Conservation (phyloP, 2,113 vertebrate species). For the Charina bottae region DNA sequence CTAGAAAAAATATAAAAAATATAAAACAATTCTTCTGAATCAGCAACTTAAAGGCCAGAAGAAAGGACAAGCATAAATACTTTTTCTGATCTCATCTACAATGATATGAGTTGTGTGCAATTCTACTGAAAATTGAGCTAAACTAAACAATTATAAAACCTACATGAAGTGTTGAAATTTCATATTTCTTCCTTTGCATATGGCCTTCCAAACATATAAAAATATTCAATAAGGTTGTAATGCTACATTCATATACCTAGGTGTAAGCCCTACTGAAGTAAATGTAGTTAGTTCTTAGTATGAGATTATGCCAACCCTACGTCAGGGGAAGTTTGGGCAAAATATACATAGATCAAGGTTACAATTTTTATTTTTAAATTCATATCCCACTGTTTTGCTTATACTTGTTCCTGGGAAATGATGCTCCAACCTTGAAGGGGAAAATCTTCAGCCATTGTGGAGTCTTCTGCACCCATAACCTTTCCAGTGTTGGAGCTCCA, state of each 20-base stretch:
- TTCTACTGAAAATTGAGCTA: not conserved
- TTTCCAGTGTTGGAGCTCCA: not conserved
- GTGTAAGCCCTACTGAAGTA: not conserved
- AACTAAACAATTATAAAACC: not conserved
- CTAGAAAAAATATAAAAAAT: not conserved
- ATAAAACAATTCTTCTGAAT: not conserved
- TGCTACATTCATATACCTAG: not conserved
- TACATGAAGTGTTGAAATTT: not conserved
- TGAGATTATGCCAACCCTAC: not conserved
- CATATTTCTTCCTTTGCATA: not conserved
- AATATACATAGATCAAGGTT: not conserved
- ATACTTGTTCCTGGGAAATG: not conserved
- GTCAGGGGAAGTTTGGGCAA: not conserved
- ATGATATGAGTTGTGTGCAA: not conserved
- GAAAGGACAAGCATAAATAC: not conserved
- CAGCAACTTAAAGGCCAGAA: not conserved
- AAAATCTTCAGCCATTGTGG: not conserved
- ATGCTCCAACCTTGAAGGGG: not conserved
- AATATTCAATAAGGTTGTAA: not conserved
- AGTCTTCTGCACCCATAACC: not conserved
- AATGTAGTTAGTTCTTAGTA: not conserved
- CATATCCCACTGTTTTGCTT: not conserved
- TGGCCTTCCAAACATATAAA: not conserved
- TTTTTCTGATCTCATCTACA: conserved; percentile 12
- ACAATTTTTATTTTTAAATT: not conserved